A percentile compares a stretch with the other conserved stretches of the same genome.
phyloP scores from a whole-genome alignment of 64 coral and sea anemone genomes.

The Porites lutea region DNA sequence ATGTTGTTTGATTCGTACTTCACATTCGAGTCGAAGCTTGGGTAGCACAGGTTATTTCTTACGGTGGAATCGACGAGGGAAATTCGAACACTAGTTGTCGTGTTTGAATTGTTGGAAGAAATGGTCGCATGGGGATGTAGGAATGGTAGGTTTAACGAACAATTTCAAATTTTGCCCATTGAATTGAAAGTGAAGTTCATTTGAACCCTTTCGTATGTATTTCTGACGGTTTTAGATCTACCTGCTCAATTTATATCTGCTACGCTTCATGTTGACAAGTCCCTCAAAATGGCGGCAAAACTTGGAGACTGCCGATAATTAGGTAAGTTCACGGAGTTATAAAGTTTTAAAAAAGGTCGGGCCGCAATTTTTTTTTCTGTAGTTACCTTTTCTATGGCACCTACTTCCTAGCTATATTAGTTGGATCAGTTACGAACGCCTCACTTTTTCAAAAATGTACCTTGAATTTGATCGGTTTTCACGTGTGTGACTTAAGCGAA shows the following conservation, averaged over 20 bases:
- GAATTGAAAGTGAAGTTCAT: no score
- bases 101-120: neutral
- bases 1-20: conserved; percentile 6
- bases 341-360: no score
- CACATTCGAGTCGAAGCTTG: conserved; percentile 20
- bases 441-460: neutral
- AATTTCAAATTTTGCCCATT: no score
- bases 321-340: no score
- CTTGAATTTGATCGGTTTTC: no score
- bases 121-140: no score
- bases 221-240: conserved; percentile 28
- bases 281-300: conserved; percentile 29
- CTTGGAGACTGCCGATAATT: neutral
- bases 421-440: conserved; percentile 17
- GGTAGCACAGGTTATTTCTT: conserved; percentile 16
- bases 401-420: neutral
- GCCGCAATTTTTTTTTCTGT: neutral
- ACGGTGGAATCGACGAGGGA: conserved; percentile 3
- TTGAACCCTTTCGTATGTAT: neutral
- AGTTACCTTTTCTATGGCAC: no score
- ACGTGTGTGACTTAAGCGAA: no score
- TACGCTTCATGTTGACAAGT: conserved; percentile 36
- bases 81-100: conserved; percentile 13
- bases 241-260: conserved; percentile 11
- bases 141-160: no score